These are phyloP conservation scores for Pelodiscus sinensis DNA, from an alignment of 2,113 vertebrate genomes.

Conservation along the genomic window DNA sequence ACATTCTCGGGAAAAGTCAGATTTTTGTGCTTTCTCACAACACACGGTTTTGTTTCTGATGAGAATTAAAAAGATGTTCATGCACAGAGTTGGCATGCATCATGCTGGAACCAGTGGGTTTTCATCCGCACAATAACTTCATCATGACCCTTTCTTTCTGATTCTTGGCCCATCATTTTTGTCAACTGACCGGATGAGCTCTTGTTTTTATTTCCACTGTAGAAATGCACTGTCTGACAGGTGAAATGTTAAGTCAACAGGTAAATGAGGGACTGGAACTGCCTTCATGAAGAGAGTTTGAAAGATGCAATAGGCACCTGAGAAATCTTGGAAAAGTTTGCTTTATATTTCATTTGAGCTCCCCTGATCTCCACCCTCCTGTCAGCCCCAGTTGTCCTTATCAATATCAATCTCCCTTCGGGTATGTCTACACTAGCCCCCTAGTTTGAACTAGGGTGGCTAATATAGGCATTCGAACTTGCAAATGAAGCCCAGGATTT, in stretches of 20 bases:
- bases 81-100: neutral
- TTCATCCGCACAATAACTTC: accelerated
- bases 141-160: neutral
- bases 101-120: neutral
- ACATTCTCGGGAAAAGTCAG: neutral
- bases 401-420: neutral
- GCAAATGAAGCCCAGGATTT: too few species aligned
- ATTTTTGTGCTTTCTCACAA: neutral
- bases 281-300: neutral
- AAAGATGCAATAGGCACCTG: neutral
- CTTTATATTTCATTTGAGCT: neutral
- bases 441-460: too few species aligned
- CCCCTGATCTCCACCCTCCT: neutral
- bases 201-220: neutral
- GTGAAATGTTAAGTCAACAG: neutral
- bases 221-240: accelerated
- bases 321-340: neutral
- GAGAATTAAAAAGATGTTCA: neutral
- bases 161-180: neutral
- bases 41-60: neutral
- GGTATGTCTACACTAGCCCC: too few species aligned
- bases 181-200: accelerated
- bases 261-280: neutral
- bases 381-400: neutral
- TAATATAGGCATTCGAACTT: too few species aligned